These are phyloP conservation scores for Elaphurus davidianus DNA, from an alignment of 2,113 vertebrate species.

Conservation along the genomic window DNA sequence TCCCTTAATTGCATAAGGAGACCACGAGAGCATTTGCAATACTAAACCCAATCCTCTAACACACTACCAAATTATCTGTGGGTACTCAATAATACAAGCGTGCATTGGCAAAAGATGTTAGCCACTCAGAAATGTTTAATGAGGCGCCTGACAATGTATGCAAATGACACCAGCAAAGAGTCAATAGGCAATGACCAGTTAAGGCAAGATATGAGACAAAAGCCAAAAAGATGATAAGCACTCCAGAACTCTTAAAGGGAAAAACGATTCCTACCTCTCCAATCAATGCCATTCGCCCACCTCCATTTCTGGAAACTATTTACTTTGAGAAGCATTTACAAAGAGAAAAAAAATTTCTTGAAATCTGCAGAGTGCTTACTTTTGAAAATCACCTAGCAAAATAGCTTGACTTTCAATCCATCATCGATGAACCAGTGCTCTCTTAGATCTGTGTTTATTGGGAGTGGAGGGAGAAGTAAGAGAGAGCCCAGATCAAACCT, in stretches of 20 bases:
- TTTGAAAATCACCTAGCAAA: conserved; percentile 37
- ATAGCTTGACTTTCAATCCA: not conserved
- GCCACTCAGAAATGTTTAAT: not conserved
- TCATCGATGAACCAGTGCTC: not conserved
- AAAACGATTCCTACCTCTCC: not conserved
- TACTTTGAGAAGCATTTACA: not conserved
- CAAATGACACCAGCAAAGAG: not conserved
- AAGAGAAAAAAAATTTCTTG: not conserved
- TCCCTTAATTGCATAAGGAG: not conserved
- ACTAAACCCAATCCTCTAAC: not conserved
- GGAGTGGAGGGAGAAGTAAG: not conserved
- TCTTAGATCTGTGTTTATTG: not conserved
- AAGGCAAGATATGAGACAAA: not conserved
- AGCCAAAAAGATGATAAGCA: not conserved
- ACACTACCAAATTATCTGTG: not conserved
- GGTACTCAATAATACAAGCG: not conserved
- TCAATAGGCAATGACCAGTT: not conserved
- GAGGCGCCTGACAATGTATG: not conserved
- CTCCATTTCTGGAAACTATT: not conserved
- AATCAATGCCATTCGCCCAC: not conserved
- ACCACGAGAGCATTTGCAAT: not conserved
- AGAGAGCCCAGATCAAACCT: not conserved
- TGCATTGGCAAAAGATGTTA: not conserved
- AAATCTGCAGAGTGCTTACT: conserved; percentile 17
- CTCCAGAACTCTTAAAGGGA: not conserved